Conservation (phyloP, 2,888 invertebrate species). For the Chymomyza amoena region DNA sequence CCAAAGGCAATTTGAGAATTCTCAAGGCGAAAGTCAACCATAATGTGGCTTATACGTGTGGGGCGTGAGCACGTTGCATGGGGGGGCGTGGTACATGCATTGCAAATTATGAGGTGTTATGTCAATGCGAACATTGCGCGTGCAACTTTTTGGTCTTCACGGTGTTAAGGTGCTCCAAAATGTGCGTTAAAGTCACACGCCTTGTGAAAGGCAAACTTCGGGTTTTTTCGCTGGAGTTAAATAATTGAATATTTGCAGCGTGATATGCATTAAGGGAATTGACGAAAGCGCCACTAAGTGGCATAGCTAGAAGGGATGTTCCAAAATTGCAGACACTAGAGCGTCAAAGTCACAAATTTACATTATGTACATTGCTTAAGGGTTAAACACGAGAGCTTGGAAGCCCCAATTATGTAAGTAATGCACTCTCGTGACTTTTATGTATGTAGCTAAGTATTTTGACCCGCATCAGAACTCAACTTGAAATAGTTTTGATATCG, state of each 20-base stretch:
- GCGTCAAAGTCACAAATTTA: background rate
- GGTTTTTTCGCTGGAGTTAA: background rate
- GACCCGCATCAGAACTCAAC: no score
- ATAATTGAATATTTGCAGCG: background rate
- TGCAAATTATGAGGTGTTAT: slow-evolving; percentile 73
- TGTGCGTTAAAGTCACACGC: slow-evolving; percentile 68
- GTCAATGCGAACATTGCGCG: slow-evolving; percentile 52
- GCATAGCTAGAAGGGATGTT: background rate
- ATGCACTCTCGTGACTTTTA: no score
- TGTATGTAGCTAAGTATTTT: no score
- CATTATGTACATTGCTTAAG: background rate
- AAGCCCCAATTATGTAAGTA: background rate
- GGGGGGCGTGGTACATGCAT: slow-evolving; percentile 56
- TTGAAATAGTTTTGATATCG: no score
- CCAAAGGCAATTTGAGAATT: slow-evolving; percentile 64
- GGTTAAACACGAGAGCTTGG: background rate
- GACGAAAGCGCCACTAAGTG: background rate
- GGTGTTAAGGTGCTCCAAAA: slow-evolving; percentile 66
- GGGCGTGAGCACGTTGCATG: slow-evolving; percentile 34
- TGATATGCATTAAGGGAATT: background rate
- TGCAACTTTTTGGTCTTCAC: slow-evolving; percentile 7
- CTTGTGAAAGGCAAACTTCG: slow-evolving; percentile 55
- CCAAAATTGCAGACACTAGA: background rate
- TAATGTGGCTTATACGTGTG: slow-evolving; percentile 1
- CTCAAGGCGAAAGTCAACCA: slow-evolving; percentile 66